These are phyloP conservation scores for Glaucidium brasilianum DNA, from an alignment of 2,113 vertebrate species.

Conservation along the genomic window DNA sequence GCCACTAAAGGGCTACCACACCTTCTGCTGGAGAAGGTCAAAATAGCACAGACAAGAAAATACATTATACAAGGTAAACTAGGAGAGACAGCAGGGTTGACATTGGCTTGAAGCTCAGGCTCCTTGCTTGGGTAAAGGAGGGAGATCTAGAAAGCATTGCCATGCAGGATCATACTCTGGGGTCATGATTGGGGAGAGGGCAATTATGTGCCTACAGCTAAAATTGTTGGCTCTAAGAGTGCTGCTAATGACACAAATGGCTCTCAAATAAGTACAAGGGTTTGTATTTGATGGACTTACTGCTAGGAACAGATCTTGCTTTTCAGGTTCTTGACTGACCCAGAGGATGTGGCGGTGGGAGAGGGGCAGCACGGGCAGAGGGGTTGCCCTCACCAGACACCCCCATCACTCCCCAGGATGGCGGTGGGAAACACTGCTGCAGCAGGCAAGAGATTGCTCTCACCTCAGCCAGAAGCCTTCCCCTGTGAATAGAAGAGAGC, in stretches of 20 bases:
- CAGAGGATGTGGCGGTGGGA: neutral
- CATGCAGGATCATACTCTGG: neutral
- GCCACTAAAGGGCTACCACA: conserved; percentile 24
- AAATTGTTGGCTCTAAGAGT: neutral
- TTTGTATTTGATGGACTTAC: neutral
- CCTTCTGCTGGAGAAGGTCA: conserved; percentile 57
- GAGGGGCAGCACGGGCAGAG: neutral
- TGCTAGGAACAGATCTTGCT: neutral
- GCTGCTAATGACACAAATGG: neutral
- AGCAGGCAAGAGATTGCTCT: neutral
- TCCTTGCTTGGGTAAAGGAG: neutral
- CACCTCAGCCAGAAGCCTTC: neutral
- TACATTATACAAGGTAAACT: neutral
- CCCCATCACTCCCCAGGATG: no score
- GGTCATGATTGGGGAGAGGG: neutral
- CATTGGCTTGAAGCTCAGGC: neutral
- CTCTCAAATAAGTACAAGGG: neutral
- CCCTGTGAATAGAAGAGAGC: neutral
- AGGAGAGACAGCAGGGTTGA: neutral
- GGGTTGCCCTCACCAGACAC: neutral
- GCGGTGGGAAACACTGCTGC: accelerated
- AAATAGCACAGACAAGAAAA: neutral
- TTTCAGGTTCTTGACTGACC: neutral
- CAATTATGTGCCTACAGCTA: neutral
- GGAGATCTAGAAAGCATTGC: neutral